Conservation (phyloP, 2,888 invertebrate species). For the Drosophila cognata region DNA sequence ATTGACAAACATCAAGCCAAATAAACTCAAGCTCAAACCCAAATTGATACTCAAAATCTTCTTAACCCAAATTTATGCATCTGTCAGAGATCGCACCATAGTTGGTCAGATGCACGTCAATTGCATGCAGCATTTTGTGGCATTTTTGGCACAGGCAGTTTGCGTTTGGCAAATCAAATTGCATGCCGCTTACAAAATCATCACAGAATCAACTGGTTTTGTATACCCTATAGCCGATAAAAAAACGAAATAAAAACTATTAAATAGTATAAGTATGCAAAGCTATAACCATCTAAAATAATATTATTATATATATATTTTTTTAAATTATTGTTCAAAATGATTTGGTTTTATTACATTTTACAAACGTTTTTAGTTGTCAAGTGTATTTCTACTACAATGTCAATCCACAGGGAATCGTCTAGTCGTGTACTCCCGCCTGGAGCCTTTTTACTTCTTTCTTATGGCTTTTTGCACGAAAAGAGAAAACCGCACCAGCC, state of each 20-base stretch:
- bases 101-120: slow-evolving; percentile 64
- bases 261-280: neutral
- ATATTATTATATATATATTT: neutral
- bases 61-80: slow-evolving; percentile 74
- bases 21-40: slow-evolving; percentile 52
- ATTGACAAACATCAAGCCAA: slow-evolving; percentile 73
- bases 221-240: slow-evolving; percentile 8
- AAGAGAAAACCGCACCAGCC: slow-evolving; percentile 65
- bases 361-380: neutral
- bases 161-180: slow-evolving; percentile 52
- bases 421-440: neutral
- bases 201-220: slow-evolving; percentile 40
- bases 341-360: neutral
- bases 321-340: neutral
- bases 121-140: slow-evolving; percentile 24
- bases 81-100: slow-evolving; percentile 64
- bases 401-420: neutral
- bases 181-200: slow-evolving; percentile 50
- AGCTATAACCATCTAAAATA: neutral
- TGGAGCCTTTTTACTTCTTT: slow-evolving; percentile 8
- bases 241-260: neutral
- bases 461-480: slow-evolving; percentile 43
- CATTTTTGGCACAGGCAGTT: slow-evolving; percentile 34
- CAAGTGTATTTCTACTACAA: neutral
- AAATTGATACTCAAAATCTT: slow-evolving; percentile 64